Base-by-base conservation (phyloP, 2,113 vertebrate genomes). In the Euleptes europaea region DNA sequence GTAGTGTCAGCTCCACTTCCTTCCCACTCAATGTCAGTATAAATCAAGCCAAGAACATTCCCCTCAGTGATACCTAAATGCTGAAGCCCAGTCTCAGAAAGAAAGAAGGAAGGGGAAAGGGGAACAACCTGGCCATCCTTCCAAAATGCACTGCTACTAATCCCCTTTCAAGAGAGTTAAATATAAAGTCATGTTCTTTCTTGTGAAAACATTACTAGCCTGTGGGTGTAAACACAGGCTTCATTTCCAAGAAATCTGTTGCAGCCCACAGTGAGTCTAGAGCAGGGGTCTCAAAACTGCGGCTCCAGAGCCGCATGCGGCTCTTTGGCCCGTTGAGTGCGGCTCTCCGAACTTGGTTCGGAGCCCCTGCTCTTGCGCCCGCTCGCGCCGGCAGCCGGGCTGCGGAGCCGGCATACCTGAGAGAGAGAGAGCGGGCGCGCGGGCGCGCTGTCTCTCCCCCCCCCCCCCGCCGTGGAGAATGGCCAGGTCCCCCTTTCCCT, bases 221-320 rank as follows among this genome's bases (percentile, higher is more conserved):
- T 94, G 93, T 96, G 94, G 91, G 94, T 95, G 92, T 95, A 90
- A 95, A 94, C 87, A 94, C 85, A 95, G 80, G 83, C 91, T 92
- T 90, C 93, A 92, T 92, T 94, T 94, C 94, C 94, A 94, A 93
- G 93, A 96, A 96, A 89, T 95, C 94, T 95, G 91, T 90, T 94
- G 84, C 86, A 90, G 94, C 93, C 93, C 92, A 95, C 88, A 88
- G 93, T 1, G 81, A 94, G 84, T 94, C 84, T 89, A 77, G 88
- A 94, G 88, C n/a, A n/a, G n/a, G n/a, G n/a, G n/a, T n/a, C n/a
- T n/a, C n/a, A n/a, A n/a, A n/a, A n/a, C n/a, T n/a, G n/a, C n/a
- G n/a, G n/a, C n/a, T n/a, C n/a, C n/a, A n/a, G n/a, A n/a, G n/a
- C n/a, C n/a, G n/a, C n/a, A n/a, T n/a, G n/a, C n/a, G n/a, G n/a